A percentile compares a stretch with the other conserved stretches of the same genome.
Evolutionary conservation across 1,140 invertebrate genomes (phyloP).

Genomic region (Dryas iulia): DNA sequence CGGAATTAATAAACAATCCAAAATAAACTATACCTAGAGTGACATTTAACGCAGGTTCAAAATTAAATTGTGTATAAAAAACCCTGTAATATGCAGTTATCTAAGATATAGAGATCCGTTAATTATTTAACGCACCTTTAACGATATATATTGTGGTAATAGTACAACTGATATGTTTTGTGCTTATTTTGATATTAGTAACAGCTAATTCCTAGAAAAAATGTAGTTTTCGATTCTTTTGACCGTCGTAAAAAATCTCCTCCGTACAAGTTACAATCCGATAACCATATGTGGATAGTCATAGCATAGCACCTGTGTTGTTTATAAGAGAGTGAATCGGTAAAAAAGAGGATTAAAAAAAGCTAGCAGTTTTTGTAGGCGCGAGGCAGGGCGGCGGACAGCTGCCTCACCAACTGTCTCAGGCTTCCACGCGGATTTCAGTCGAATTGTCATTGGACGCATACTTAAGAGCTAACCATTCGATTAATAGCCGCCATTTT

Average conservation of each 20-base stretch:
- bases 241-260: constrained; percentile 55
- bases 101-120: no score
- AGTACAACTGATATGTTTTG: no score
- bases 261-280: constrained; percentile 48
- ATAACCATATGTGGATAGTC: constrained; percentile 75
- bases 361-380: constrained; percentile 72
- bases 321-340: constrained; percentile 76
- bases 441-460: constrained; percentile 57
- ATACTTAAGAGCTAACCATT: constrained; percentile 55
- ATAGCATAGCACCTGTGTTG: constrained; percentile 77
- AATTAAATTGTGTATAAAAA: no score
- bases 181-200: background rate
- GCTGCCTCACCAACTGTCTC: constrained; percentile 76
- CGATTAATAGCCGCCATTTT: constrained; percentile 44
- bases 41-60: no score
- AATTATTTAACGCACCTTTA: no score
- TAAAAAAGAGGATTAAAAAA: constrained; percentile 75
- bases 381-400: constrained; percentile 67
- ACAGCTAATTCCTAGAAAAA: background rate
- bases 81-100: no score
- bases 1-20: background rate
- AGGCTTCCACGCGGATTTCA: constrained; percentile 68
- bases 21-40: no score
- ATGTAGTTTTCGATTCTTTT: constrained; percentile 11
- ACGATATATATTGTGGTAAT: no score